Percentiles rank a stretch among this genome's conserved stretches.
phyloP scores from a whole-genome alignment of 2,797 vertebrate species.

The Enteromius anoplus region DNA sequence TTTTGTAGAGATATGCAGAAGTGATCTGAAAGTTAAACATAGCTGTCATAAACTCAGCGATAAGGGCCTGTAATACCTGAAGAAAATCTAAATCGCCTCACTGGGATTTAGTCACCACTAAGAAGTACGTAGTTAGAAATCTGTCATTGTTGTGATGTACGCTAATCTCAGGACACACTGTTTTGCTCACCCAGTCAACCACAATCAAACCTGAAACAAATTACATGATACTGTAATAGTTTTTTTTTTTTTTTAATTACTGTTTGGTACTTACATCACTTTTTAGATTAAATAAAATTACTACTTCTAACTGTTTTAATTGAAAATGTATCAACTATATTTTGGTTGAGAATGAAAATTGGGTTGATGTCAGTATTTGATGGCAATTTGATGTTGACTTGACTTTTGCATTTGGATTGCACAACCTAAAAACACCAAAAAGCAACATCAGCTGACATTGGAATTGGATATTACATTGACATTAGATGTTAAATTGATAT shows the following conservation, averaged over 20 bases:
- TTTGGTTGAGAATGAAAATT: neutral
- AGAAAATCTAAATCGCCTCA: neutral
- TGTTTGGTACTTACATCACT: neutral
- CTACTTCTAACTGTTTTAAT: neutral
- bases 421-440: neutral
- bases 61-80: constrained; percentile 12
- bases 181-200: neutral
- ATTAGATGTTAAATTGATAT: neutral
- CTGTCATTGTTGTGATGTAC: neutral
- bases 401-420: neutral
- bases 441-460: neutral
- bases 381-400: too few relatives aligned
- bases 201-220: neutral
- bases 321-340: neutral
- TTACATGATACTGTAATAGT: neutral
- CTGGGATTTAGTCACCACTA: neutral
- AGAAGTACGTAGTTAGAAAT: neutral
- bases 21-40: constrained; percentile 23
- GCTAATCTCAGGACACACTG: neutral
- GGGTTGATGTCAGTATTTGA: neutral
- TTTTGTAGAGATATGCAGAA: neutral
- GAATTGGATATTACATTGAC: neutral
- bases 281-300: neutral
- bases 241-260: too few relatives aligned
- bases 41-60: neutral